Conservation (phyloP, 2,113 vertebrate genomes). For the Cettia cetti region DNA sequence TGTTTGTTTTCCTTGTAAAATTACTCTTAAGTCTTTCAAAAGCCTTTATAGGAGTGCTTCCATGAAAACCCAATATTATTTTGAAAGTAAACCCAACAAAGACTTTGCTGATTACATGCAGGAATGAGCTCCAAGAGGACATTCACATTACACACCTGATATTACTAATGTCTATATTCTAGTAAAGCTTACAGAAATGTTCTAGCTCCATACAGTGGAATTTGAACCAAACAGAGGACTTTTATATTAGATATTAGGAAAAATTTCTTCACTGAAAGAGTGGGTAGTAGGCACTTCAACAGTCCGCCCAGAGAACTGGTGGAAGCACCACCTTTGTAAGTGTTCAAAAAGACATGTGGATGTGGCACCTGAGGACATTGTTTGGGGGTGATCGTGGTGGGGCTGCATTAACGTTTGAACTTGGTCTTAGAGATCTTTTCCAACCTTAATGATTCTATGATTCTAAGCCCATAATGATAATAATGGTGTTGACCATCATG, state of each 20-base stretch:
- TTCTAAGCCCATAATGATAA: neutral
- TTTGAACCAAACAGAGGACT: neutral
- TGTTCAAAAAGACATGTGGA: neutral
- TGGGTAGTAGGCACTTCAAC: neutral
- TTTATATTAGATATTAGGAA: neutral
- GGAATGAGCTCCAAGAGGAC: neutral
- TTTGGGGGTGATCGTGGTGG: fast-evolving
- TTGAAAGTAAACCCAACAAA: neutral
- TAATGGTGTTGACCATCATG: neutral
- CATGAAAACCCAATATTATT: neutral
- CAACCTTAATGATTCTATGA: neutral
- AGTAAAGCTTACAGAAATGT: neutral
- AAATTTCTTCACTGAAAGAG: neutral
- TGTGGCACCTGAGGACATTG: neutral
- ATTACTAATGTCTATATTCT: neutral
- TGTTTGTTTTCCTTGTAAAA: neutral
- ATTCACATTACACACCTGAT: neutral
- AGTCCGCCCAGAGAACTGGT: neutral
- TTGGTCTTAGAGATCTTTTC: neutral
- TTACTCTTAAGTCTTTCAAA: neutral
- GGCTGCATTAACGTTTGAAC: fast-evolving
- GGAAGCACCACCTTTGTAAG: neutral
- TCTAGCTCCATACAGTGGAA: neutral
- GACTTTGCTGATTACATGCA: neutral
- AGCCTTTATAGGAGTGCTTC: neutral